Evolutionary conservation across 2,888 invertebrate species (phyloP).

Genomic region (Lycaena phlaeas): DNA sequence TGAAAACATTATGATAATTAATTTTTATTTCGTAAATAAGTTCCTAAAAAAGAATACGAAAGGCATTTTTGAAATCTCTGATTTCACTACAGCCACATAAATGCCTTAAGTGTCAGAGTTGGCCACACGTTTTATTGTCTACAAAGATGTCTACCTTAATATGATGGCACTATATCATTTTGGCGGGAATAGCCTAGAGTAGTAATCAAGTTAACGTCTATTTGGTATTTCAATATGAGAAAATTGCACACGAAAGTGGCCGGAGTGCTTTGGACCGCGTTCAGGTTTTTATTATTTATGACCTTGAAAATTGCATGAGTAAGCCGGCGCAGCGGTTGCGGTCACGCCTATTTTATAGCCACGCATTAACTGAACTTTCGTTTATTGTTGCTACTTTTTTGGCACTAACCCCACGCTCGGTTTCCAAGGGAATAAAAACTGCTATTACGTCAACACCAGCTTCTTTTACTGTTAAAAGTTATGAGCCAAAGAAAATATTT

Average conservation of each 20-base stretch:
- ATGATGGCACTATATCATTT: not conserved
- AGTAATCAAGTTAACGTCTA: conserved; percentile 24
- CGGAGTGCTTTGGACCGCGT: conserved; percentile 65
- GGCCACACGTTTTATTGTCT: too few species aligned
- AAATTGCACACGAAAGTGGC: conserved; percentile 60
- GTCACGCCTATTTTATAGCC: conserved; percentile 64
- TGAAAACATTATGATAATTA: too few species aligned
- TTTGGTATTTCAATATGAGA: conserved; percentile 51
- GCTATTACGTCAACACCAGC: conserved; percentile 22
- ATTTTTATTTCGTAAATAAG: too few species aligned
- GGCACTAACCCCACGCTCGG: conserved; percentile 24
- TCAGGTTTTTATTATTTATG: conserved; percentile 69
- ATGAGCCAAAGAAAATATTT: too few species aligned
- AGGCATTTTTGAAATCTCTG: too few species aligned
- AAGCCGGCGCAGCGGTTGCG: conserved; percentile 63
- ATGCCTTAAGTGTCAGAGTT: too few species aligned
- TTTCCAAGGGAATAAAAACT: conserved; percentile 23
- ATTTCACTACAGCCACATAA: too few species aligned
- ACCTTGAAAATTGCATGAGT: conserved; percentile 70
- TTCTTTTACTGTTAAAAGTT: conserved; percentile 16
- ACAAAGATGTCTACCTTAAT: too few species aligned
- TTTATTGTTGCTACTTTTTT: conserved; percentile 50
- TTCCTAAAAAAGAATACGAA: too few species aligned
- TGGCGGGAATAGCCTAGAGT: not conserved
- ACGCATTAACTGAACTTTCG: conserved; percentile 54